A percentile compares a stretch with the other conserved stretches of the same genome.
phyloP scores from a whole-genome alignment of 2,113 vertebrate genomes.

The Crypturellus undulatus region DNA sequence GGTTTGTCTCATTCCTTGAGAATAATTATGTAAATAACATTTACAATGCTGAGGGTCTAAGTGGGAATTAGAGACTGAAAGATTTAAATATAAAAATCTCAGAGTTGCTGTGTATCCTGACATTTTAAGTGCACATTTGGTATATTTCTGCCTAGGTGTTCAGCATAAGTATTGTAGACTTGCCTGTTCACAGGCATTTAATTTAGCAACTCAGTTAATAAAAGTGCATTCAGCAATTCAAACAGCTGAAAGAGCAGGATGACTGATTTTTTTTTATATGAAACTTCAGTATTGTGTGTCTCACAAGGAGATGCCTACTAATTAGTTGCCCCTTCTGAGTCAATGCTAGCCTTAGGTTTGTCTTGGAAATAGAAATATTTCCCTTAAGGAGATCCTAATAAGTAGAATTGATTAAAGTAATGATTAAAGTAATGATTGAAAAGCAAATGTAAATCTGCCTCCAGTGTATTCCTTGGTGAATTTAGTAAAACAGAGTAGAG shows the following conservation, averaged over 20 bases:
- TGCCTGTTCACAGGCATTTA: neutral
- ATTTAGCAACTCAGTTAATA: neutral
- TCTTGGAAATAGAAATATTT: neutral
- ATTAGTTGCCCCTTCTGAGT: neutral
- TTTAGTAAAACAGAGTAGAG: neutral
- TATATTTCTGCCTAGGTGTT: neutral
- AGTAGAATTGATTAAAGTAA: neutral
- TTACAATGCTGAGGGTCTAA: neutral
- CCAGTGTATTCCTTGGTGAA: rapidly evolving
- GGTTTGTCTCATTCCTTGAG: neutral
- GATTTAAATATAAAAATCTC: neutral
- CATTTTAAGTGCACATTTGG: neutral
- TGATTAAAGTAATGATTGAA: neutral
- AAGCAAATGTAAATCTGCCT: neutral
- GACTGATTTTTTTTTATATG: rapidly evolving
- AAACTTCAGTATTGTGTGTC: rapidly evolving
- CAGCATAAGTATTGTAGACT: rapidly evolving
- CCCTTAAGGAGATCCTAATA: neutral
- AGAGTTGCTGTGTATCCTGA: neutral
- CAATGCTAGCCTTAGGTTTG: neutral
- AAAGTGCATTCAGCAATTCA: neutral
- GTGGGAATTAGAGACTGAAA: neutral
- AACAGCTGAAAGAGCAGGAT: rapidly evolving
- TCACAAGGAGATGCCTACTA: neutral
- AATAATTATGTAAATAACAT: neutral